A percentile compares a stretch with the other conserved stretches of the same genome.
These are phyloP conservation scores for Drosophila prolongata DNA, from an alignment of 2,888 invertebrate species.

Conservation along the genomic window DNA sequence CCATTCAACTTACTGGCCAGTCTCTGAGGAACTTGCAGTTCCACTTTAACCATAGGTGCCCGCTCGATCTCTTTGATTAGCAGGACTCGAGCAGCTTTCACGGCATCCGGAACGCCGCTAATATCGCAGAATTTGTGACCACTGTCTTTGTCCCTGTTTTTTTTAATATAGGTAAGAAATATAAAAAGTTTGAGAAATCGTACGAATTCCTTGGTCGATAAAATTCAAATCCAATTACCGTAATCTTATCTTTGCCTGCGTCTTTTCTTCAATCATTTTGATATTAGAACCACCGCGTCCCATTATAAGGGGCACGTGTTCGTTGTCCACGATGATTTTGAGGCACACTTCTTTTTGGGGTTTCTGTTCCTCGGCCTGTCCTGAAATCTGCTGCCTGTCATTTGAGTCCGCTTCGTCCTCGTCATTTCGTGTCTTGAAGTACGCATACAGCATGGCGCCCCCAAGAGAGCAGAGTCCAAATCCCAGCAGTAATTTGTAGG, in stretches of 20 bases:
- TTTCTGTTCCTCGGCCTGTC: conserved; percentile 41
- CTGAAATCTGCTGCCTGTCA: conserved; percentile 3
- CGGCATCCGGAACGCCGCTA: conserved; percentile 88
- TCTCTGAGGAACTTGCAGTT: conserved; percentile 88
- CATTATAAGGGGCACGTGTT: conserved; percentile 88
- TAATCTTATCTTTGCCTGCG: conserved; percentile 87
- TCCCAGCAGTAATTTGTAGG: conserved; percentile 87
- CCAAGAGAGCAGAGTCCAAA: conserved; percentile 89
- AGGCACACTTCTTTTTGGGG: conserved; percentile 84
- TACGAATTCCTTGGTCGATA: background rate
- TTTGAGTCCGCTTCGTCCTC: conserved; percentile 74
- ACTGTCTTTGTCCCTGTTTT: conserved; percentile 86
- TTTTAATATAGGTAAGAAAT: background rate
- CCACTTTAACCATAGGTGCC: conserved; percentile 88
- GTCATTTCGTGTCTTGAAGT: conserved; percentile 88
- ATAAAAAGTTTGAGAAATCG: too few relatives aligned
- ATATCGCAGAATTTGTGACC: conserved; percentile 89
- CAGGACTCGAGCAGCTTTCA: conserved; percentile 89
- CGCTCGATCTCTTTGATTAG: conserved; percentile 89
- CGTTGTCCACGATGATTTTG: conserved; percentile 87
- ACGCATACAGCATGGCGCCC: conserved; percentile 88
- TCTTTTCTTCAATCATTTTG: conserved; percentile 90
- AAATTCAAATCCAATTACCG: conserved; percentile 65
- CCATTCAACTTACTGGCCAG: conserved; percentile 90
- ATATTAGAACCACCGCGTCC: conserved; percentile 92